A percentile compares a stretch with the other conserved stretches of the same genome.
phyloP scores from a whole-genome alignment of 2,888 invertebrate species.

The Oscheius sp. region DNA sequence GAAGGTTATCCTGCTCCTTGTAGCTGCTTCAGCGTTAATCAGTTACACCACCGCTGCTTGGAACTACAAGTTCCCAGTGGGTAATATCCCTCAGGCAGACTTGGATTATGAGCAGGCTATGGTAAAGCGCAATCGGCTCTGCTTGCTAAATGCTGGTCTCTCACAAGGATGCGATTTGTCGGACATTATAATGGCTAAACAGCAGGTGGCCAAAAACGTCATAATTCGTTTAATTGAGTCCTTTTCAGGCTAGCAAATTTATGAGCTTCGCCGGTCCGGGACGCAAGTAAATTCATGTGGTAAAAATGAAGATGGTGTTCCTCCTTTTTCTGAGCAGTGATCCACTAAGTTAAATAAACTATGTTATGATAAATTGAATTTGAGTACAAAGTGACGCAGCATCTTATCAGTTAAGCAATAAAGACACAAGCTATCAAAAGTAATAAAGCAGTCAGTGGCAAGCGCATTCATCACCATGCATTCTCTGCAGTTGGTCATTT shows the following conservation, averaged over 20 bases:
- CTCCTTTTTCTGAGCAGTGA: background rate
- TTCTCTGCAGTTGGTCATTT: background rate
- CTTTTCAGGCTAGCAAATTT: conserved; percentile 54
- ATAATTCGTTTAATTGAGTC: background rate
- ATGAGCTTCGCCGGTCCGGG: conserved; percentile 66
- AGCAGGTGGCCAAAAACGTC: conserved; percentile 41
- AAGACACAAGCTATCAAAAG: conserved; percentile 11
- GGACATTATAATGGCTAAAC: conserved; percentile 57
- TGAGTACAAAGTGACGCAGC: background rate
- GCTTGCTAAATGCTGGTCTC: conserved; percentile 64
- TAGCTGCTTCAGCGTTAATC: background rate
- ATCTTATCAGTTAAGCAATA: conserved; percentile 10
- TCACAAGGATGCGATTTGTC: conserved; percentile 64
- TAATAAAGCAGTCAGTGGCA: conserved; percentile 23
- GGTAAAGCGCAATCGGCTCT: conserved; percentile 55
- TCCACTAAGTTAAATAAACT: conserved; percentile 2
- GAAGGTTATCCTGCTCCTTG: conserved; percentile 8
- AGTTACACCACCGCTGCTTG: background rate
- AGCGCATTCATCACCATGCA: conserved; percentile 16
- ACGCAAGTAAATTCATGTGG: conserved; percentile 23
- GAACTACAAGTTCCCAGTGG: background rate
- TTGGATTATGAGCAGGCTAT: conserved; percentile 4
- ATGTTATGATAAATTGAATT: conserved; percentile 2
- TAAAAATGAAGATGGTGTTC: background rate
- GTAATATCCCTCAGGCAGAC: background rate